Base-by-base conservation (phyloP, 2,797 vertebrate genomes). In the Pampus argenteus region DNA sequence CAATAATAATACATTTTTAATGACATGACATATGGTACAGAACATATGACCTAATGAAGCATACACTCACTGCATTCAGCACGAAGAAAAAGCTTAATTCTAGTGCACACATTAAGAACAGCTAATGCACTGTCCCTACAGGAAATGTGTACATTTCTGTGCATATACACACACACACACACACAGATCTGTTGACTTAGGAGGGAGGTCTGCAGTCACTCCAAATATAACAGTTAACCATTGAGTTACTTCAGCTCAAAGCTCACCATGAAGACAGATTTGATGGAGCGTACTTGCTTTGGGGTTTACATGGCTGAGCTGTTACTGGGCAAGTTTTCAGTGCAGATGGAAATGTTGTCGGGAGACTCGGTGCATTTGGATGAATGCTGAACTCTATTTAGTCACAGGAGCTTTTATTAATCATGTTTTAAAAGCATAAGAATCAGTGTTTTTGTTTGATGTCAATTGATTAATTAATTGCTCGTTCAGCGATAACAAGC, bases 231-330 rank as follows among this genome's bases (percentile, higher is more conserved):
- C 70, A 48, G 61, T 45, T n/a, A 75, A 58, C 64, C 61, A 61
- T 3, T 26, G 64, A 79, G 83, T 48, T 58, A 81, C 84, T 71
- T 50, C 74, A 64, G 59, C 9, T n/a, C n/a, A n/a, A n/a, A n/a
- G 34, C 70, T 77, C 69, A 62, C 47, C 71, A 25, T 44, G 73
- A 69, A 65, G 59, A 38, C 50, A 64, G 22, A 63, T 22, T 3
- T 66, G 78, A 75, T 74, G 38, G 68, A 31, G 74, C 3, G 25
- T 66, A 62, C 63, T n/a, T 28, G 72, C 65, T 71, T 71, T 0
- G 1, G 58, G 72, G 80, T 88, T 78, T 62, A 66, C 72, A 79
- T 29, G 47, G 71, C 59, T 59, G 79, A 83, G 51, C 31, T 22
- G 69, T 75, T 79, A 57, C 69, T 15, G 62, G 76, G 74, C 67